Base-by-base conservation (phyloP, 2,113 vertebrate species). In the Anoura caudifer region DNA sequence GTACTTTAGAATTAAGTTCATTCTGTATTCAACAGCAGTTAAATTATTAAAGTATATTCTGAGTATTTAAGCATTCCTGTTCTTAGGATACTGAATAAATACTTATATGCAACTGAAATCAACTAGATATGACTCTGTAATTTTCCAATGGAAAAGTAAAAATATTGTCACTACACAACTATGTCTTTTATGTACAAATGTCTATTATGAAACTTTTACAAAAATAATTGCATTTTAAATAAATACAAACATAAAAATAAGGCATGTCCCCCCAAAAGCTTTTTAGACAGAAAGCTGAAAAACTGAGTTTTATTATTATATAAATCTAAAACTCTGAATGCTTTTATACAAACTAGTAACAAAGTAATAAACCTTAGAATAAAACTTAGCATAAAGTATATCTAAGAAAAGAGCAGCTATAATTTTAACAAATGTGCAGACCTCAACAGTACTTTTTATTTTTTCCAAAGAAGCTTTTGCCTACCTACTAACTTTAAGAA, bases 181-280 rank as follows among this genome's bases (percentile, higher is more conserved):
- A 52, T 43, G 38, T 70, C 28, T 83, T 81, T 94, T 90, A 84
- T 70, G n/a, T 91, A 84, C 0, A 95, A 33, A 72, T 54, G 24
- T 54, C 76, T 87, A 52, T 2, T 73, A 91, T 85, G 19, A 90
- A 92, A 94, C 52, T 72, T 45, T 54, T 45, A 83, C 3, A 50
- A n/a, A 92, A 72, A 92, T 33, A 33, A 11, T 33, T 63, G 2
- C 7, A 86, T 82, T 87, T 88, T 93, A 93, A 81, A 81, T 61
- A 87, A 77, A 93, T n/a, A 80, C 19, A 92, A 93, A 50, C 14
- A 52, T 56, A 88, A 92, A 96, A 85, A 79, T 69, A 95, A 95
- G 94, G 26, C 59, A 91, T 69, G 7, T 31, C 36, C 17, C 45
- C 28, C 82, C 8, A 38, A 86, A 76, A 54, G 17, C 13, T 70